Evolutionary conservation across 1,140 invertebrate genomes (phyloP), one percentile per base, ranked within the genome.

Genomic region (Zaprionus lachaisei): DNA sequence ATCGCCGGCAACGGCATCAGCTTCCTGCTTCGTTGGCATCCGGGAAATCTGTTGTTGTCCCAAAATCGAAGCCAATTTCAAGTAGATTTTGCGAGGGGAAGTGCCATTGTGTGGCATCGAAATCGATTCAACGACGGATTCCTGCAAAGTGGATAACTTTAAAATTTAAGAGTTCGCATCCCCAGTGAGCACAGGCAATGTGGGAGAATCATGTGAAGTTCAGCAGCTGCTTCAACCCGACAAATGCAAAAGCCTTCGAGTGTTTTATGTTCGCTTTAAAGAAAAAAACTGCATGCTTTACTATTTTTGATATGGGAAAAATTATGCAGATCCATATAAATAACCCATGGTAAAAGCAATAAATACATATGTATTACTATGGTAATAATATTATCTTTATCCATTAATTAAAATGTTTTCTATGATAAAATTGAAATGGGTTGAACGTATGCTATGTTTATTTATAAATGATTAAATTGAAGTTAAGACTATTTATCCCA

Each of bases 41-140:
- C 38, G 58, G 57, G 69, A 81, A 79, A 80, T 72, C 62, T 65
- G 72, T 78, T 77, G 62, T 28, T 68, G 31, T 17, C 12, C 37
- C 7, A 31, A 51, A 38, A 74, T 69, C 86, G 54, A 49, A 84
- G 26, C 34, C 14, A 72, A 69, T 31, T 44, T 57, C 61, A 68
- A 49, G 26, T 17, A 62, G 24, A 41, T 49, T 31, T 15, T 15
- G 66, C 58, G 66, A 66, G 58, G 62, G 63, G 56, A 79, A 84
- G 79, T 79, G 82, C 74, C 70, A 65, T 85, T 84, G 65, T 51
- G 31, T 56, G 61, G 63, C 66, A 81, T 85, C 26, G 74, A 81
- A 83, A 83, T 81, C 81, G 51, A 84, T 77, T 49, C n/a, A 64
- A 49, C 51, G 61, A 62, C 7, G 47, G 47, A 80, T 83, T 54